These are phyloP conservation scores for Scaeva pyrastri DNA, from an alignment of 2,888 invertebrate genomes.

Conservation along the genomic window DNA sequence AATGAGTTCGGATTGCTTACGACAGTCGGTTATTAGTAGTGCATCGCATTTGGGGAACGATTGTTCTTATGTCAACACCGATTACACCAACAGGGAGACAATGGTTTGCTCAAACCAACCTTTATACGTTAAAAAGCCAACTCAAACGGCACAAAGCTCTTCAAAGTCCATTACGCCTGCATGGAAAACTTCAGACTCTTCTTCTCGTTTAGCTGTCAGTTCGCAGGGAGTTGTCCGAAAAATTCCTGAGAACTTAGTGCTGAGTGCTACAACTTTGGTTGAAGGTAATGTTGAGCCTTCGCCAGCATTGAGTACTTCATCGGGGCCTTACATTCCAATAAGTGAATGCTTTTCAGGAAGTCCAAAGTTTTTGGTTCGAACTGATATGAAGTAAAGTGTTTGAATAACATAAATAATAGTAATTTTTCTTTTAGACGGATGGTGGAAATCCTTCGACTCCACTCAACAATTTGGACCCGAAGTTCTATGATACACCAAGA, in stretches of 20 bases:
- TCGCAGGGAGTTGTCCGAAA: constrained; percentile 82
- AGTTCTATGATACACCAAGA: constrained; percentile 85
- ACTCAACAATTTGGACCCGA: constrained; percentile 85
- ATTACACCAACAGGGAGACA: constrained; percentile 82
- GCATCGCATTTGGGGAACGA: constrained; percentile 78
- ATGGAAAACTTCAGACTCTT: constrained; percentile 29
- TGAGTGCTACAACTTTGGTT: constrained; percentile 80
- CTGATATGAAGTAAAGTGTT: background rate
- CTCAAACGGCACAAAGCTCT: constrained; percentile 16
- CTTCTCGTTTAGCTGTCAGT: constrained; percentile 77
- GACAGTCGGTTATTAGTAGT: constrained; percentile 40
- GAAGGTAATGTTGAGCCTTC: constrained; percentile 85
- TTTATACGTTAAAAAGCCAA: constrained; percentile 75
- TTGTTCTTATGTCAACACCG: constrained; percentile 82
- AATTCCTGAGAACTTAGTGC: constrained; percentile 83
- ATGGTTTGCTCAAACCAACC: constrained; percentile 75
- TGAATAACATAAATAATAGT: background rate
- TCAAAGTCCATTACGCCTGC: constrained; percentile 2
- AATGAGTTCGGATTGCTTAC: constrained; percentile 39
- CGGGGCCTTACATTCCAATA: constrained; percentile 95
- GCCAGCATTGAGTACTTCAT: constrained; percentile 87
- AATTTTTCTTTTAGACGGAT: constrained; percentile 74
- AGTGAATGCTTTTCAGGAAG: constrained; percentile 96
- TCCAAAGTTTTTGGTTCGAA: constrained; percentile 82
- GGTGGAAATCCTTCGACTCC: constrained; percentile 81